Percentiles rank a stretch among this genome's conserved stretches.
Conservation (phyloP, 2,888 invertebrate species). For the Macropis europaea region DNA sequence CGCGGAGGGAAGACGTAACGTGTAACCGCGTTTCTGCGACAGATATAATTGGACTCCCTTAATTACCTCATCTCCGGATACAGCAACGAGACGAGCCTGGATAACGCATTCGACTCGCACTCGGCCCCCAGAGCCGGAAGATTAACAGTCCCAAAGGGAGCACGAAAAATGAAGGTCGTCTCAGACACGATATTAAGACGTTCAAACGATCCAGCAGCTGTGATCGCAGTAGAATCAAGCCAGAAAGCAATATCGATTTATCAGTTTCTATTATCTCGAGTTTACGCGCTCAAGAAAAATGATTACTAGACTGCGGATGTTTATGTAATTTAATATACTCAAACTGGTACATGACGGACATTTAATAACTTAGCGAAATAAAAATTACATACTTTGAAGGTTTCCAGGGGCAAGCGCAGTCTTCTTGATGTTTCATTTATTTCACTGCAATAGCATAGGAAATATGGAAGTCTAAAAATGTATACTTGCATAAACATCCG, state of each 20-base stretch:
- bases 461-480: no score
- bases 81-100: conserved; percentile 22
- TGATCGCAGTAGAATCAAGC: neutral
- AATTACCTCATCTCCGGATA: conserved; percentile 32
- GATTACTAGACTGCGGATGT: no score
- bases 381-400: no score
- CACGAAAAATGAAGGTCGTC: conserved; percentile 35
- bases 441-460: no score
- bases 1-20: conserved; percentile 13
- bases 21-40: conserved; percentile 23
- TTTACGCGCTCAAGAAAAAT: no score
- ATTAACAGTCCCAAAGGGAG: conserved; percentile 35
- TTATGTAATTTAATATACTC: no score
- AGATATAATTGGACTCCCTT: conserved; percentile 49
- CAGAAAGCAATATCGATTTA: neutral
- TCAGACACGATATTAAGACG: conserved; percentile 29
- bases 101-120: conserved; percentile 42
- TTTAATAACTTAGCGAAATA: no score
- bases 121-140: conserved; percentile 21
- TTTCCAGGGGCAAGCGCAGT: no score
- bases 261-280: no score
- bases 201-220: conserved; percentile 20
- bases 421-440: no score
- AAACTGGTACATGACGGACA: no score
- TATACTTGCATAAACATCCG: no score